Base-by-base conservation (phyloP, 2,113 vertebrate genomes). In the Cynopterus brachyotis region DNA sequence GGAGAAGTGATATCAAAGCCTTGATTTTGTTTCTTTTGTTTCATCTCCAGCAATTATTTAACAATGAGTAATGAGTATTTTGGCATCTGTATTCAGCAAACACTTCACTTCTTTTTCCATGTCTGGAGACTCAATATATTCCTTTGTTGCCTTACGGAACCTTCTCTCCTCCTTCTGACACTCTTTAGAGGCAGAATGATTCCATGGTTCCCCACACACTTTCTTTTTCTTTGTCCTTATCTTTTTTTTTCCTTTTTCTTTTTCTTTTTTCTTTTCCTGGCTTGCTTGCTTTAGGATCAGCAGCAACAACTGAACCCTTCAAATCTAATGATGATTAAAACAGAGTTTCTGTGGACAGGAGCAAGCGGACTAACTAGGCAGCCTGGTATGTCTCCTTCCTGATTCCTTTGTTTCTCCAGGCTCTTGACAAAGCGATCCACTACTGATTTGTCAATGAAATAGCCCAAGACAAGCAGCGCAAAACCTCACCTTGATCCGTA, bases 151-250 rank as follows among this genome's bases (percentile, higher is more conserved):
- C 98, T 99, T 99, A 92, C 99, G 98, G 98, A 99, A 99, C 80
- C 99, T 98, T 93, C 99, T 99, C 97, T 99, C 15, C 50, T 47
- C 47, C 47, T 99, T 91, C 99, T 99, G 2, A 99, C 99, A 66
- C 99, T 99, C 98, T 99, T 99, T 96, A 99, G 97, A 53, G 99
- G 99, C 93, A 99, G 99, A 81, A 99, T 99, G 96, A 99, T 99
- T 97, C 99, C 99, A 12, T 99, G 99, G 98, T 99, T 99, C 99
- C 99, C 99, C 92, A 99, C 89, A 94, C 99, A 99, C 95, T 99
- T 99, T 99, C 97, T 50, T 50, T n/a, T 50, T 99, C 99, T 98
- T 99, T 99, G 98, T 99, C 99, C 92, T 99, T 99, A 97, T 99
- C 99, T 97, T 99, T 99, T 89, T 99, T 99, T 97, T 16, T 50